These are phyloP conservation scores for Archilochus colubris DNA, from an alignment of 2,113 vertebrate genomes.

Conservation along the genomic window DNA sequence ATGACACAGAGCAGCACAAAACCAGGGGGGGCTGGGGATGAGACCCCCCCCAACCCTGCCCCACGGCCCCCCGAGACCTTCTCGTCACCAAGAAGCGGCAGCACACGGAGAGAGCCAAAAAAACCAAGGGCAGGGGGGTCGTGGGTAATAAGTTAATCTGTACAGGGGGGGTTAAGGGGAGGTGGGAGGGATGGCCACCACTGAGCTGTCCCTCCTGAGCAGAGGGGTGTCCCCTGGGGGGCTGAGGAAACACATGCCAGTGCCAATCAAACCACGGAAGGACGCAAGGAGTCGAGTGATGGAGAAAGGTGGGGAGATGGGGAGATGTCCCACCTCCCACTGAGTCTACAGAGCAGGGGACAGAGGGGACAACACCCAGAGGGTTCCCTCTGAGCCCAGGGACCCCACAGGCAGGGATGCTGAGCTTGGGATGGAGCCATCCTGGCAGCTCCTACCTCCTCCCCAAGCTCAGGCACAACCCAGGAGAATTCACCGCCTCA, in stretches of 20 bases:
- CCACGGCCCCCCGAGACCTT: not conserved
- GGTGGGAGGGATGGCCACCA: not conserved
- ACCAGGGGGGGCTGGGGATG: accelerated
- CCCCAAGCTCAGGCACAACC: not conserved
- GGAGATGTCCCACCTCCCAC: not conserved
- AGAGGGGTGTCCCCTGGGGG: not conserved
- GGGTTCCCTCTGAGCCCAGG: not conserved
- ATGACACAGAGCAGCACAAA: constrained; percentile 21
- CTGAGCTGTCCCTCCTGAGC: not conserved
- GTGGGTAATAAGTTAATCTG: constrained; percentile 53
- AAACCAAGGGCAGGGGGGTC: not conserved
- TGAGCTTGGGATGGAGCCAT: not conserved
- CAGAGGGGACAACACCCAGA: not conserved
- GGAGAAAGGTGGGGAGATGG: not conserved
- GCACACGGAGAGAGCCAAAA: not conserved
- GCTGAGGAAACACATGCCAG: not conserved
- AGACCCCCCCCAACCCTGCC: not conserved
- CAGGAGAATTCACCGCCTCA: not conserved
- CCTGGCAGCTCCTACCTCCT: not conserved
- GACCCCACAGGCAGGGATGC: not conserved
- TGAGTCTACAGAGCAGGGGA: not conserved
- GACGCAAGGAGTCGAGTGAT: not conserved
- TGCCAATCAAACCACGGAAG: not conserved
- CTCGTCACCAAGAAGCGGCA: not conserved
- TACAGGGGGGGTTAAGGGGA: not conserved